A percentile compares a stretch with the other conserved stretches of the same genome.
Evolutionary conservation across 2,113 vertebrate genomes (phyloP).

Genomic region (Rhegmatorhina hoffmannsi): DNA sequence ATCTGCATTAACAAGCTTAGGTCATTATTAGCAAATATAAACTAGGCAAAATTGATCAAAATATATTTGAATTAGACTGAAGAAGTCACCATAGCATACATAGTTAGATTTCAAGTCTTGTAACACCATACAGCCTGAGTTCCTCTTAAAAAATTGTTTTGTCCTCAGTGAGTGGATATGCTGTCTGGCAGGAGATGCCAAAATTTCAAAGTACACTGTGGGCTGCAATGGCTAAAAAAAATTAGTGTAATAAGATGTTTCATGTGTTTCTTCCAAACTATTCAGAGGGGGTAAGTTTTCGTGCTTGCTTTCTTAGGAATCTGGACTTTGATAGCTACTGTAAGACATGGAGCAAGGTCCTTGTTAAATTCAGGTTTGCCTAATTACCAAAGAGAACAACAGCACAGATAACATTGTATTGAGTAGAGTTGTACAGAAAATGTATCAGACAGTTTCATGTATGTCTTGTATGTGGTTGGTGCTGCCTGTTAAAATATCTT

Average conservation of each 20-base stretch:
- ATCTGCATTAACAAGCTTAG: neutral
- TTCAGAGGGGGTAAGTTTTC: neutral
- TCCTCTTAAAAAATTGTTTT: neutral
- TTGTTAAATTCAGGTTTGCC: neutral
- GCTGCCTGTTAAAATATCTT: neutral
- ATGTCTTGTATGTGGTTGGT: neutral
- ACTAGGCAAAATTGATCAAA: neutral
- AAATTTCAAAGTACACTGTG: neutral
- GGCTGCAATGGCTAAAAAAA: neutral
- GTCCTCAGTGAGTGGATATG: neutral
- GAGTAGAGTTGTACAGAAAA: neutral
- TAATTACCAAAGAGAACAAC: neutral
- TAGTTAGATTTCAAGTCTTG: neutral
- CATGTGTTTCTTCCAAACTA: neutral
- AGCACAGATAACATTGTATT: neutral
- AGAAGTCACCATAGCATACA: neutral
- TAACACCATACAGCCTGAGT: neutral
- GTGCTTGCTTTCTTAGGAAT: neutral
- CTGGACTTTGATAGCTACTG: neutral
- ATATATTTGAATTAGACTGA: neutral
- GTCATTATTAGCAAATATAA: neutral
- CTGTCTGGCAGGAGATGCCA: neutral
- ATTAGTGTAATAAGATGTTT: neutral
- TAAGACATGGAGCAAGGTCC: neutral
- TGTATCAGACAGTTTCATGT: neutral